Base-by-base conservation (phyloP, 1,140 invertebrate genomes). In the Linepithema humile region DNA sequence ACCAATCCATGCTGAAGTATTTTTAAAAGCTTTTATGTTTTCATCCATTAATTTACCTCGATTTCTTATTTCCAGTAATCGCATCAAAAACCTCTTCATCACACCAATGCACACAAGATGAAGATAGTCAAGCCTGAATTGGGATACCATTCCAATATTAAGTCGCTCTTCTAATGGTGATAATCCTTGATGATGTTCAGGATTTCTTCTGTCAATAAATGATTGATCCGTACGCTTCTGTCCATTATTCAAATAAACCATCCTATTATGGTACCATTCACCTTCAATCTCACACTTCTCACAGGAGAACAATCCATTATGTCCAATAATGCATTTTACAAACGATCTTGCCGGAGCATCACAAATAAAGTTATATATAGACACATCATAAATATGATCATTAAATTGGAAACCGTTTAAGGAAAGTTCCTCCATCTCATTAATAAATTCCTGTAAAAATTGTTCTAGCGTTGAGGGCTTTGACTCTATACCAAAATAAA, bases 191-290 rank as follows among this genome's bases (percentile, higher is more conserved):
- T 64, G 60, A 38, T 64, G n/a, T n/a, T 64, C 60, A 40, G 60
- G 60, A 64, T 64, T 64, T 64, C 60, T 64, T 23, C 60, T 40
- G 9, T 65, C 62, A 65, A 65, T 65, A 65, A 65, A 65, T 65
- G 62, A 40, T 64, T 64, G 17, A 12, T 65, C 20, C 26, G 62
- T 65, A 12, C 62, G 62, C 20, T 65, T 65, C 23, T 45, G 38
- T 65, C 62, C 62, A 65, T 45, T 65, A 6, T 65, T 65, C 38
- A 65, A 65, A 45, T 29, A 65, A 23, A 65, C 40, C 40, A 65
- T 65, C 17, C 62, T 65, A 2, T 65, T 65, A 45, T 45, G 62
- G 12, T 65, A 65, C 62, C 40, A 45, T 65, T 65, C 62, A 65
- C 12, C 62, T 65, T 65, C 10, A 45, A 29, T 20, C 15, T 65